Evolutionary conservation across 2,113 vertebrate species (phyloP), one percentile per base, ranked within the genome.

Genomic region (Cromileptes altivelis): DNA sequence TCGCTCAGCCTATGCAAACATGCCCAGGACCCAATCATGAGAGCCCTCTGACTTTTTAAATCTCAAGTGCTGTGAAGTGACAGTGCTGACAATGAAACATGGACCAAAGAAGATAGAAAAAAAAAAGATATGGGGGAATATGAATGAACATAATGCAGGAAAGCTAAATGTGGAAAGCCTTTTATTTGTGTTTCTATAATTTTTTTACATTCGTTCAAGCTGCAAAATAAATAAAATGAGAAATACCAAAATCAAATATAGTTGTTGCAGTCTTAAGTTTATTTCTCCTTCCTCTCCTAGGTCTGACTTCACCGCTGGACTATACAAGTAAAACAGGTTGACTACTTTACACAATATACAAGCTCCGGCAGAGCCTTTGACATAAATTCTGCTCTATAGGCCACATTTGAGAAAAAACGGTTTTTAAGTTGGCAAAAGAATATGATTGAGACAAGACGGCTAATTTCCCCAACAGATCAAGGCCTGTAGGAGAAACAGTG

Each of bases 1-100:
- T 53, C 69, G 37, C 1, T 13, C 23, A 50, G 63, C 58, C 79
- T 74, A 47, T 52, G 23, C 50, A 86, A 68, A 79, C 64, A 75
- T 30, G 12, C 18, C 6, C 52, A 49, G 49, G 47, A 55, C 21
- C 40, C 33, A 37, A 63, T 33, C 37, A 27, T 7, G 5, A 25
- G 27, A 70, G 33, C 60, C 12, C 56, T 37, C 50, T 53, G 50
- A 77, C 63, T 70, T 71, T 67, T 81, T 68, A 60, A n/a, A 74
- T 70, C 23, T 30, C 11, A 56, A 84, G 30, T 52, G 62, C 30
- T 61, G 63, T 21, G 12, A 71, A 75, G 45, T 68, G 42, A 53
- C 4, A n/a, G 47, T 52, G 37, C 13, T 53, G 11, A 71, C 14
- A 81, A 60, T 70, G 62, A 79, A 80, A 68, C 27, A 0, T 19